Percentiles rank a stretch among this genome's conserved stretches.
These are phyloP conservation scores for Zhuqinia jingwanae DNA, from an alignment of 2,888 invertebrate genomes.

Conservation along the genomic window DNA sequence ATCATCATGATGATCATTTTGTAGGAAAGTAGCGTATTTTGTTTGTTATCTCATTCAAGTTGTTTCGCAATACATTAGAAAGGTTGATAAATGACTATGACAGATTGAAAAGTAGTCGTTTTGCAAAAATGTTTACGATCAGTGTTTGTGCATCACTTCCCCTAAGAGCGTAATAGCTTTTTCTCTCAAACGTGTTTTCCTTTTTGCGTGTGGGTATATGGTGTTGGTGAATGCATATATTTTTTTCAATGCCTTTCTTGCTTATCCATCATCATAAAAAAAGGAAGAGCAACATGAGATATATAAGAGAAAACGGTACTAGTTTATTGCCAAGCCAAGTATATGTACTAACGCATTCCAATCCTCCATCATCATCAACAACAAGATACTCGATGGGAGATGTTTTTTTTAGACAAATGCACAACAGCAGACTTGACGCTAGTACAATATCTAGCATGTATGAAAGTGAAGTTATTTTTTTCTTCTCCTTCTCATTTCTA, in stretches of 20 bases:
- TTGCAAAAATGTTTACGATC: slow-evolving; percentile 14
- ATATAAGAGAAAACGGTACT: not conserved
- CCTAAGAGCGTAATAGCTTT: slow-evolving; percentile 4
- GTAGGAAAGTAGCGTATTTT: not conserved
- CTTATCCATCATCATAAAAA: slow-evolving; percentile 47
- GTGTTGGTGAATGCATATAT: slow-evolving; percentile 17
- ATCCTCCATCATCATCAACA: not conserved
- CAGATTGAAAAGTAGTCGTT: slow-evolving; percentile 61
- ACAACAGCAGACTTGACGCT: not conserved
- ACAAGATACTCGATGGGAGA: too few species aligned
- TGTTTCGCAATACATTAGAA: slow-evolving; percentile 51
- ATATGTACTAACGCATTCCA: not conserved
- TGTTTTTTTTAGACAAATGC: slow-evolving; percentile 45
- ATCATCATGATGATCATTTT: too few species aligned
- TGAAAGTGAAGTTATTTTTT: slow-evolving; percentile 3
- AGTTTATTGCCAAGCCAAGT: slow-evolving; percentile 21
- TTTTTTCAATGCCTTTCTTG: slow-evolving; percentile 31
- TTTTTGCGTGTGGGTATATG: slow-evolving; percentile 1
- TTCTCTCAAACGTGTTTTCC: slow-evolving; percentile 31
- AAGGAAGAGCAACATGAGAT: not conserved
- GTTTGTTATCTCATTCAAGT: slow-evolving; percentile 38
- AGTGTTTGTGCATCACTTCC: not conserved
- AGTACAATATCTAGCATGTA: not conserved
- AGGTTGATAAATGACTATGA: slow-evolving; percentile 65
- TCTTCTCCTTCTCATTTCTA: not conserved